Base-by-base conservation (phyloP, 2,113 vertebrate genomes). In the Xyrauchen texanus region DNA sequence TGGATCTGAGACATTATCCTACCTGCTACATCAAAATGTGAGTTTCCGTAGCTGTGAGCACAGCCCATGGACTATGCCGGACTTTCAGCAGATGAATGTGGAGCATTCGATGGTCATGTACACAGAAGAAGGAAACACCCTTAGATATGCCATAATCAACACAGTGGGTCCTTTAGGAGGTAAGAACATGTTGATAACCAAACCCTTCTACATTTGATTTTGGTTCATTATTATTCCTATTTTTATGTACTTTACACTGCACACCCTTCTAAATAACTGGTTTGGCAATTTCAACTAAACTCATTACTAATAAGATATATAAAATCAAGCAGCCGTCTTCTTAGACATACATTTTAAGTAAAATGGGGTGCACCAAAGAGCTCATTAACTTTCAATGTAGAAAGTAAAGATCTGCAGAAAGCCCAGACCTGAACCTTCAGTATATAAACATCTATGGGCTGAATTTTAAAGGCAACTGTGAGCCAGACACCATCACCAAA, bases 1-100 rank as follows among this genome's bases (percentile, higher is more conserved):
- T 82, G 85, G 82, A 45, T 93, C 91, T 62, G 91, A 92, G 67
- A 92, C 85, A 0, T 44, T 86, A 52, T 92, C 92, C 60, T 95
- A 94, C 85, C 89, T 47, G 42, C 34, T 95, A 72, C 84, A 15
- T 3, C 94, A 95, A 87, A 95, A 94, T 80, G 6, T 95, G 80
- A 92, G 90, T 11, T 92, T 91, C 42, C 11, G 85, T 2, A 73
- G 76, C 0, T 95, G 94, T 69, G 80, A 79, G 0, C 89, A 92
- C 0, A 4, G 85, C 3, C 88, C 63, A 1, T 52, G 8, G 21
- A 61, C 21, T 4, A 0, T 8, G 11, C 90, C 89, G 0, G 3
- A 74, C 12, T 57, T 67, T 42, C 92, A 93, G 89, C 90, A 68
- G 78, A 90, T 95, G n/a, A 87, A 58, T 0, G 92, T 92, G 77